Evolutionary conservation across 2,888 invertebrate genomes (phyloP), one percentile per base, ranked within the genome.

Genomic region (Sisyra terminalis): DNA sequence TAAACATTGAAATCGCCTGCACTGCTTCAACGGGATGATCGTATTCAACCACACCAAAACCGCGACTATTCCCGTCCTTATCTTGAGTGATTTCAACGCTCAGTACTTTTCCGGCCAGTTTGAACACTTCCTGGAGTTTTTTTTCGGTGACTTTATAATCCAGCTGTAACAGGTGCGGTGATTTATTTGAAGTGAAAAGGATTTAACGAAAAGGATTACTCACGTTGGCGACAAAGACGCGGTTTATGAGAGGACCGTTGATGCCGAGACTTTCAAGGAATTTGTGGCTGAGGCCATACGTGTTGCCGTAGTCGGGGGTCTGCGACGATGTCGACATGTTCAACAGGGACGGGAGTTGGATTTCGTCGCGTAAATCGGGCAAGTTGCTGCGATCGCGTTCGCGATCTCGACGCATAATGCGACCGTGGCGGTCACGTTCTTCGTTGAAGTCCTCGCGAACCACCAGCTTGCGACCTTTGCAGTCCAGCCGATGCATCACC

Each of bases 11-110:
- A 57, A 96, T 92, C 10, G 97, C 93, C 68, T 93, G 84, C 3
- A 97, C 96, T 30, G 97, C 94, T 68, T 98, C 97, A 32, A 97
- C 88, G 0, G 97, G 96, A 66, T 94, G 93, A 57, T 94, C 93
- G 67, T 84, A 97, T 61, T 93, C 89, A 50, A 97, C 80, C 30
- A 93, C 85, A 49, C 89, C 94, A 70, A 93, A 90, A 38, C 97
- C 97, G 56, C 94, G 76, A 54, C 92, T 93, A 59, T 93, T 92
- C 31, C 96, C 96, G 56, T 96, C 94, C 60, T 90, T 90, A 61
- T 96, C 96, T 48, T 83, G 67, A 36, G 88, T 88, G 49, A 98
- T 68, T 58, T 96, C 94, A 48, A 92, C 85, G 55, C 80, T 79
- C 36, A 84, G 70, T n/a, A 96, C 84, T 64, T 88, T 87, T 16